These are phyloP conservation scores for Pseudomyrmex dendroicus DNA, from an alignment of 1,140 invertebrate species.

Conservation along the genomic window DNA sequence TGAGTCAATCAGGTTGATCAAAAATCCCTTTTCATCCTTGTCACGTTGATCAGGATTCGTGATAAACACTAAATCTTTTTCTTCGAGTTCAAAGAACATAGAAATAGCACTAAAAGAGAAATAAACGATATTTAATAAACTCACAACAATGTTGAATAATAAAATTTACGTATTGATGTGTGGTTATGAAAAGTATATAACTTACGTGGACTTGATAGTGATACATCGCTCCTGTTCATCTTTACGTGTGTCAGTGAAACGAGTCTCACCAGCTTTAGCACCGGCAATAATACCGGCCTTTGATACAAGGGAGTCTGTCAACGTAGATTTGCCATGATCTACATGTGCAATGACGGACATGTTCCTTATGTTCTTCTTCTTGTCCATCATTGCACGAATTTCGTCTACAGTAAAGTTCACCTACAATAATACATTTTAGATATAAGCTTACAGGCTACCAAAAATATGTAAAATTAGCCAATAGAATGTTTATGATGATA, in stretches of 20 bases:
- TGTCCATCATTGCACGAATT: slow-evolving; percentile 99
- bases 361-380: slow-evolving; percentile 99
- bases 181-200: slow-evolving; percentile 64
- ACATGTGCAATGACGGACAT: slow-evolving; percentile 99
- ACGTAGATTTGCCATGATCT: slow-evolving; percentile 99
- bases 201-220: slow-evolving; percentile 99
- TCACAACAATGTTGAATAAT: not conserved
- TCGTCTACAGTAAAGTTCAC: slow-evolving; percentile 99
- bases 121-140: slow-evolving; percentile 7
- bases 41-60: slow-evolving; percentile 95
- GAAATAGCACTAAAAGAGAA: slow-evolving; percentile 94
- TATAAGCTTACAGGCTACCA: not conserved
- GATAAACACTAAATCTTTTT: slow-evolving; percentile 97
- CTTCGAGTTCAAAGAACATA: slow-evolving; percentile 98
- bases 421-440: slow-evolving; percentile 86
- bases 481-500: too few relatives aligned
- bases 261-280: slow-evolving; percentile 98
- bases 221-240: slow-evolving; percentile 99
- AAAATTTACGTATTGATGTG: slow-evolving; percentile 5
- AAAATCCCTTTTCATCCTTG: slow-evolving; percentile 96
- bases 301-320: slow-evolving; percentile 99
- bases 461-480: too few relatives aligned
- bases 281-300: slow-evolving; percentile 99
- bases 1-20: slow-evolving; percentile 99
- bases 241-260: slow-evolving; percentile 99